phyloP scores from a whole-genome alignment of 2,113 vertebrate species.

The Opisthocomus hoazin region DNA sequence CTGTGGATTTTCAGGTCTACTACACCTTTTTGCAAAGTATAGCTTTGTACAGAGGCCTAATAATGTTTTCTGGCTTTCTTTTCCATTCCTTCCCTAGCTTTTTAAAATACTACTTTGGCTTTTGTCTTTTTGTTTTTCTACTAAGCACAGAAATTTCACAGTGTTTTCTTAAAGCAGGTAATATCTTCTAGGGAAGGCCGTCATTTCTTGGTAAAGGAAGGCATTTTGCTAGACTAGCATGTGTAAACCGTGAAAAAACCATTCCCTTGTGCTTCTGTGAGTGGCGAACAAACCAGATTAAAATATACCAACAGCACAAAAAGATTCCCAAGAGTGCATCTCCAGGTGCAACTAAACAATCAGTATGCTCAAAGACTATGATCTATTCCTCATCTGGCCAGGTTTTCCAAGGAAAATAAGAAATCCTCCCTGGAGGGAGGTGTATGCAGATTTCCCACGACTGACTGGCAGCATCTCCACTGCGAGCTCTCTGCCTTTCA shows the following conservation, averaged over 20 bases:
- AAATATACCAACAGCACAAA: neutral
- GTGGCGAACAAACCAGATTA: fast-evolving
- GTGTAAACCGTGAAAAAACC: neutral
- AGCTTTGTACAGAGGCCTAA: neutral
- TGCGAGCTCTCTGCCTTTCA: fast-evolving
- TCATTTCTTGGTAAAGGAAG: neutral
- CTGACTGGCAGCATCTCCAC: fast-evolving
- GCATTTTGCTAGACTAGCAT: neutral
- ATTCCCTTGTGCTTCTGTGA: neutral
- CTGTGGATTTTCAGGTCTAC: neutral
- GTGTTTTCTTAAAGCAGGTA: neutral
- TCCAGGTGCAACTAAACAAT: neutral
- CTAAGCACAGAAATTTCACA: neutral
- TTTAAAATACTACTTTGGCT: neutral
- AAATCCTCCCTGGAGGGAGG: neutral
- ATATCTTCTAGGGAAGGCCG: neutral
- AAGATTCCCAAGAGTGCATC: neutral
- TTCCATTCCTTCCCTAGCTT: neutral
- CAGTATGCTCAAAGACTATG: neutral
- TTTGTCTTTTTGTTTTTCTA: neutral
- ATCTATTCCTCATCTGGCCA: neutral
- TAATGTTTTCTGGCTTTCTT: neutral
- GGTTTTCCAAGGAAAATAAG: neutral
- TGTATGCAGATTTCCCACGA: fast-evolving
- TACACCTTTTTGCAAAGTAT: neutral